Conservation (phyloP, 2,797 vertebrate species). For the Capromys pilorides region DNA sequence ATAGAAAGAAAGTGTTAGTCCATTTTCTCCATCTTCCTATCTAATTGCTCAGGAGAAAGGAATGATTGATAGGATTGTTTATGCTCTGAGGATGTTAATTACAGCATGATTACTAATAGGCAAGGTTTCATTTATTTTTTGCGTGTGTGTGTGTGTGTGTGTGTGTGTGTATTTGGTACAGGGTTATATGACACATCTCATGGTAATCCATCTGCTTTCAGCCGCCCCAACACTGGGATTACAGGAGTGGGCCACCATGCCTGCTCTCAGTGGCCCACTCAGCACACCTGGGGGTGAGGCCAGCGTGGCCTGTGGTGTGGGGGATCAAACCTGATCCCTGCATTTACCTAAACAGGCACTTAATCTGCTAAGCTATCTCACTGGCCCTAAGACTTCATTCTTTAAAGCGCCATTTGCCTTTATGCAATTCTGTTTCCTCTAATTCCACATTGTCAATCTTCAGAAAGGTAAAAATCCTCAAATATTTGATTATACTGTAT, state of each 20-base stretch:
- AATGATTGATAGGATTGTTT: slow-evolving; percentile 11
- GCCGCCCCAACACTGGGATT: too few relatives aligned
- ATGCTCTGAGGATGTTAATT: background rate
- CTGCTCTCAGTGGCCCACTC: too few relatives aligned
- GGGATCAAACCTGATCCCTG: too few relatives aligned
- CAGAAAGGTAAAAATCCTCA: background rate
- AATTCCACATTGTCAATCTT: background rate
- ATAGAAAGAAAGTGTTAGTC: background rate
- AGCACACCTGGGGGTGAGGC: too few relatives aligned
- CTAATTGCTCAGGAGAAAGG: background rate
- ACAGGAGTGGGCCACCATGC: too few relatives aligned
- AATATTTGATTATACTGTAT: background rate
- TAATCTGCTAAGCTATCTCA: too few relatives aligned
- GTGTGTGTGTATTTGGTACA: too few relatives aligned
- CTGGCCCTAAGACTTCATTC: background rate
- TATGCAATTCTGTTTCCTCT: background rate
- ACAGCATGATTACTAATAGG: background rate
- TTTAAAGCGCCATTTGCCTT: background rate
- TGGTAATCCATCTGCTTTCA: too few relatives aligned
- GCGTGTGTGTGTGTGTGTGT: too few relatives aligned
- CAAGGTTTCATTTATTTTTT: background rate
- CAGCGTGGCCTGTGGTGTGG: too few relatives aligned
- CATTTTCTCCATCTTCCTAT: background rate
- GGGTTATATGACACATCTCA: too few relatives aligned
- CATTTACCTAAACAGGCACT: too few relatives aligned